Conservation (phyloP, 1,140 invertebrate genomes). For the Cyclargus thomasi region DNA sequence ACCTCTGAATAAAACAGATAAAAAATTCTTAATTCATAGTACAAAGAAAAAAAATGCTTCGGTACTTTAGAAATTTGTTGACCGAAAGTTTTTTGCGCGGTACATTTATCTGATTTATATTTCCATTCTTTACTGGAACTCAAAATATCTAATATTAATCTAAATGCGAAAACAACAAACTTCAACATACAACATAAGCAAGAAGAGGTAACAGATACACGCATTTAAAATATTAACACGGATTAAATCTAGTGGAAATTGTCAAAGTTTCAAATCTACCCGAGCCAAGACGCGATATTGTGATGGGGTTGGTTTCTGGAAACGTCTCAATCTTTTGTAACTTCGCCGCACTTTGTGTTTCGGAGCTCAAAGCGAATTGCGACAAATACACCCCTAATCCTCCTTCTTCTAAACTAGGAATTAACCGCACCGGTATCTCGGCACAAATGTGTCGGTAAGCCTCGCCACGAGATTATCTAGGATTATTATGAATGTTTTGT, state of each 20-base stretch:
- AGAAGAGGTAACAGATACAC: no score
- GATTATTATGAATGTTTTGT: conserved; percentile 59
- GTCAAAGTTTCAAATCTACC: background rate
- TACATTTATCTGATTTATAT: no score
- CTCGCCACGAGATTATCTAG: conserved; percentile 53
- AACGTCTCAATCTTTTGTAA: conserved; percentile 38
- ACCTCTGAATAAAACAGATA: no score
- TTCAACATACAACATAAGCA: no score
- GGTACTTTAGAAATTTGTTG: no score
- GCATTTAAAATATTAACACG: no score
- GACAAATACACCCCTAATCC: conserved; percentile 61
- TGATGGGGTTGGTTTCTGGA: conserved; percentile 36
- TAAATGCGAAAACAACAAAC: no score
- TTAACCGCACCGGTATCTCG: conserved; percentile 52
- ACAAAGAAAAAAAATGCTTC: no score
- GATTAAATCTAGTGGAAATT: background rate
- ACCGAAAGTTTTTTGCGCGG: no score
- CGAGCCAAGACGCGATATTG: background rate
- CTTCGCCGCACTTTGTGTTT: conserved; percentile 18
- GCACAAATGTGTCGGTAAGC: conserved; percentile 59
- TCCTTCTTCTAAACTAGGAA: conserved; percentile 52
- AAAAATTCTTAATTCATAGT: no score
- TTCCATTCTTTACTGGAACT: no score
- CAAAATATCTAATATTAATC: no score
- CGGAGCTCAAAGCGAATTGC: conserved; percentile 42